Base-by-base conservation (phyloP, 1,140 invertebrate species). In the Mactra quadrangularis region DNA sequence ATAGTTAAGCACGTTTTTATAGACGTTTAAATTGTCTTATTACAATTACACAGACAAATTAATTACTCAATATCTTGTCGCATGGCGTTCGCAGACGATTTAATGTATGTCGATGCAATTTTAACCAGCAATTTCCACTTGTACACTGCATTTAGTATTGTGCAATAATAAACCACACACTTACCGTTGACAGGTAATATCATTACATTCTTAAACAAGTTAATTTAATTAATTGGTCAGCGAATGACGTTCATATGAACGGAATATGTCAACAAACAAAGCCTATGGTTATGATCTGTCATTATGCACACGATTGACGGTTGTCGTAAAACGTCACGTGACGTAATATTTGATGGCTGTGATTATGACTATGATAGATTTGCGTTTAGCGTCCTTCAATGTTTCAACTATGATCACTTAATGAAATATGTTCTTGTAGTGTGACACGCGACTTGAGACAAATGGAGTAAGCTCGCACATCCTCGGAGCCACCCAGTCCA, bases 281-380 rank as follows among this genome's bases (percentile, higher is more conserved):
- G 50, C 70, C 53, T 2, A 1, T 57, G 70, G 70, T 41, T 47
- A 72, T 72, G n/a, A 33, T 7, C 70, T 72, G 70, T 72, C 70
- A 72, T 17, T 41, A 41, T 31, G 7, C 0, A 7, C 9, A 2
- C 17, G 50, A 57, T 72, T 72, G 50, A 72, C 70, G 27, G 52
- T 11, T 72, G 70, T 41, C 52, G 27, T 55, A 72, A 27, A 35
- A 19, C 22, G 50, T 55, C 70, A 57, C 25, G 31, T 72, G 29
- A 72, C 27, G 31, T 57, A 72, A 72, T 27, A 72, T 41, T 57
- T 72, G 70, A 72, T 55, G 22, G 70, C 13, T 57, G 27, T 47
- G 33, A 72, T 72, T 2, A 72, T 55, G 70, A 57, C 70, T 38
- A 72, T 72, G 70, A 72, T 72, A 47, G 41, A 72, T 72, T 22